These are phyloP conservation scores for Entelurus aequoreus DNA, from an alignment of 2,113 vertebrate genomes.

Conservation along the genomic window DNA sequence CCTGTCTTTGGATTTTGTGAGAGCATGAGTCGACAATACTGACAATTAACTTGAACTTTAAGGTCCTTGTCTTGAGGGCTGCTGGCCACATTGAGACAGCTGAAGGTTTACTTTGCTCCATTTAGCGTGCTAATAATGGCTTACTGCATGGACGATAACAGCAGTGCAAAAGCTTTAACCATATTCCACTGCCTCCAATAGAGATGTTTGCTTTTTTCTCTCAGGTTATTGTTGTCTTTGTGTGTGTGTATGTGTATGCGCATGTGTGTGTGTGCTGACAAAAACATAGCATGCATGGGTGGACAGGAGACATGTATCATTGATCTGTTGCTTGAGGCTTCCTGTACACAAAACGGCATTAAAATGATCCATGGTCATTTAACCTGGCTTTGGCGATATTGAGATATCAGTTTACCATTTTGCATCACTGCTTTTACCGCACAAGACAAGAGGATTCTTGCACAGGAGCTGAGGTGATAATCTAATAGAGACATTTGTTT, in stretches of 20 bases:
- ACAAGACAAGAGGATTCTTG: slow-evolving; percentile 42
- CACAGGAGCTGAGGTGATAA: slow-evolving; percentile 52
- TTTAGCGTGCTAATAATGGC: slow-evolving; percentile 55
- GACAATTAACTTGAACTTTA: slow-evolving; percentile 23
- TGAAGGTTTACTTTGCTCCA: slow-evolving; percentile 62
- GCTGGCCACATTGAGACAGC: slow-evolving; percentile 50
- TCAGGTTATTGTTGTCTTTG: slow-evolving; percentile 43
- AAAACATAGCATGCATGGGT: slow-evolving; percentile 20
- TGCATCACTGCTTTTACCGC: slow-evolving; percentile 31
- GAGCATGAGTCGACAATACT: slow-evolving; percentile 28
- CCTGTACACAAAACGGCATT: slow-evolving; percentile 53
- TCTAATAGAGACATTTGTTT: slow-evolving; percentile 66
- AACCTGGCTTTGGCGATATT: slow-evolving; percentile 51
- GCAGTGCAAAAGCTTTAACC: slow-evolving; percentile 54
- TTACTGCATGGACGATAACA: slow-evolving; percentile 47
- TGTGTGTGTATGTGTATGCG: not conserved
- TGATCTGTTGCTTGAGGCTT: slow-evolving; percentile 50
- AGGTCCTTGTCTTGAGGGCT: slow-evolving; percentile 43
- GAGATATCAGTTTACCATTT: slow-evolving; percentile 53
- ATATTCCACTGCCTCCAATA: slow-evolving; percentile 55
- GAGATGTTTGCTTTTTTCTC: slow-evolving; percentile 60
- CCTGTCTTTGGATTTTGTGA: slow-evolving; percentile 34
- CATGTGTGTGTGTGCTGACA: too few relatives aligned
- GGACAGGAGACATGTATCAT: slow-evolving; percentile 51
- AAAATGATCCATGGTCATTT: slow-evolving; percentile 64